Percentiles rank a stretch among this genome's conserved stretches.
These are phyloP conservation scores for Talpa occidentalis DNA, from an alignment of 2,113 vertebrate genomes.

Conservation along the genomic window DNA sequence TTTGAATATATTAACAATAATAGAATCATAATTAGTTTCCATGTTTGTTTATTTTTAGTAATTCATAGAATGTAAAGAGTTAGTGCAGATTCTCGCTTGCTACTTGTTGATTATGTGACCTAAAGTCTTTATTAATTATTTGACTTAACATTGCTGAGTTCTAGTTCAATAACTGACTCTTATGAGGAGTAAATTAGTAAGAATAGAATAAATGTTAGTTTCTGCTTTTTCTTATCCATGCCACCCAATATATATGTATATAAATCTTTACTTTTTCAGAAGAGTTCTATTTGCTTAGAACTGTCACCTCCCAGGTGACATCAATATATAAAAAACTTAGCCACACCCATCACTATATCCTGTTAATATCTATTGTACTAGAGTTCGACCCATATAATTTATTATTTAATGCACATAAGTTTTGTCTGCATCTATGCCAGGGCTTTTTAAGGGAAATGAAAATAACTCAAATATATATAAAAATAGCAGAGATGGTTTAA, in stretches of 20 bases:
- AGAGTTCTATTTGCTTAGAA: not conserved
- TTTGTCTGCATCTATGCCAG: not conserved
- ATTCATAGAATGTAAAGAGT: not conserved
- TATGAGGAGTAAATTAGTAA: not conserved
- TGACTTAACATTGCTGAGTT: not conserved
- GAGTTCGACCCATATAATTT: not conserved
- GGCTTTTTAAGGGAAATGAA: not conserved
- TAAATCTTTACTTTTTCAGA: not conserved
- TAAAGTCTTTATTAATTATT: not conserved
- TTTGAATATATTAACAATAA: not conserved
- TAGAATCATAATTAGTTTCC: not conserved
- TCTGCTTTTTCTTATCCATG: not conserved
- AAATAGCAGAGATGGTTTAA: not conserved
- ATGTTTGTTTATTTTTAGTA: not conserved
- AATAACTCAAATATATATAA: not conserved
- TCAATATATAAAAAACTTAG: not conserved
- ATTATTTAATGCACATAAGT: not conserved
- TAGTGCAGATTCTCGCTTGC: constrained; percentile 1
- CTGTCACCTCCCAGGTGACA: not conserved
- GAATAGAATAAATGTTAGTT: not conserved
- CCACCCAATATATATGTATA: not conserved
- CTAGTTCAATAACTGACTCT: not conserved
- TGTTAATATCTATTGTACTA: not conserved
- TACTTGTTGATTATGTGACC: not conserved
- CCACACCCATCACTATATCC: not conserved